phyloP scores from a whole-genome alignment of 2,888 invertebrate genomes.

The Gortyna flavago region DNA sequence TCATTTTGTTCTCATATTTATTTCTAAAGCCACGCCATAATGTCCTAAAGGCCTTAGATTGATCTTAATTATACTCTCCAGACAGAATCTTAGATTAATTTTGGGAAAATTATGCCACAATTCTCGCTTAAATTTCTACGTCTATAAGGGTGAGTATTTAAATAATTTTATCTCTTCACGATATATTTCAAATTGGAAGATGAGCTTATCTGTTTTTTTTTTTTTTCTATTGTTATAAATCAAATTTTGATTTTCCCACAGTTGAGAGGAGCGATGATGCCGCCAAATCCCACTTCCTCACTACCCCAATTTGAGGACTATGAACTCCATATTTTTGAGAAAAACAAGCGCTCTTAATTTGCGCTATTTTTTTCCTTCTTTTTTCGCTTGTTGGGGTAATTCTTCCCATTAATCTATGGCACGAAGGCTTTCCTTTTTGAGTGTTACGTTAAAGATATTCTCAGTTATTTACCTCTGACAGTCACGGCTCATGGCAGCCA shows the following conservation, averaged over 20 bases:
- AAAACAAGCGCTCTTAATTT: conserved; percentile 37
- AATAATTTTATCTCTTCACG: background rate
- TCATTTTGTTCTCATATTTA: conserved; percentile 50
- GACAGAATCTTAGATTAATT: background rate
- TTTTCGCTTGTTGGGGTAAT: conserved; percentile 40
- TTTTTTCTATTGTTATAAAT: no score
- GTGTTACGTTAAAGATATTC: conserved; percentile 70
- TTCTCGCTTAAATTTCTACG: conserved; percentile 1
- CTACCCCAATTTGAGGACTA: conserved; percentile 1
- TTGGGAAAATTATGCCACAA: conserved; percentile 2
- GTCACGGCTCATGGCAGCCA: no score
- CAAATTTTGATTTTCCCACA: no score
- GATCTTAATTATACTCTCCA: background rate
- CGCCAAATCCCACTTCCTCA: background rate
- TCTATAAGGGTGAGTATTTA: background rate
- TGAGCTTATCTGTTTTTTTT: no score
- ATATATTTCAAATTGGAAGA: background rate
- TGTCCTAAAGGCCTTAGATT: background rate
- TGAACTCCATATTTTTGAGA: background rate
- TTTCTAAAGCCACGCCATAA: conserved; percentile 21
- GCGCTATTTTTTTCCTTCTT: background rate
- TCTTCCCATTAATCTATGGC: conserved; percentile 47
- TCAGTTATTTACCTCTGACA: conserved; percentile 73
- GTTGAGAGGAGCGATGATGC: background rate
- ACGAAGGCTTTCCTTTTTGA: conserved; percentile 54